Evolutionary conservation across 2,797 vertebrate species (phyloP).

Genomic region (Phoxinus dragarum): DNA sequence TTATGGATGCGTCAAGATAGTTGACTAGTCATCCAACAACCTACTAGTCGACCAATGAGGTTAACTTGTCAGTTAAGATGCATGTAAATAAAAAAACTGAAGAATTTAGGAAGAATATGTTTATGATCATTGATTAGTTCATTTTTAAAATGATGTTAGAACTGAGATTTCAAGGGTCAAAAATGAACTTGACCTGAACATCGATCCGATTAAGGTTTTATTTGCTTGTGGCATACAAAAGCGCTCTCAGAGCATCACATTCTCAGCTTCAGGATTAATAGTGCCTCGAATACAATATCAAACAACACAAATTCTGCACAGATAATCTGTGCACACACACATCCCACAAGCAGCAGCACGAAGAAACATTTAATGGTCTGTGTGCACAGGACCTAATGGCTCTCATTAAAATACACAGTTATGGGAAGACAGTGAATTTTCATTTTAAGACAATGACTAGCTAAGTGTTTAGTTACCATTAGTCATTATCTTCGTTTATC

Average conservation of each 20-base stretch:
- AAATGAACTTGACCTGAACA: neutral
- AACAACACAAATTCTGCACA: conserved; percentile 25
- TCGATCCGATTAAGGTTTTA: neutral
- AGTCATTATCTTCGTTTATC: conserved; percentile 61
- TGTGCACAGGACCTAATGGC: conserved; percentile 71
- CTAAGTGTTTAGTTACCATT: conserved; percentile 59
- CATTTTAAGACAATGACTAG: conserved; percentile 66
- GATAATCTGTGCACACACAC: conserved; percentile 40
- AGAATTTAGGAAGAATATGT: neutral
- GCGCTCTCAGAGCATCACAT: conserved; percentile 23
- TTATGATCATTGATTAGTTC: neutral
- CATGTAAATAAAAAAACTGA: neutral
- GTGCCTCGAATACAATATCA: neutral
- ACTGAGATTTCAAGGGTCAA: neutral
- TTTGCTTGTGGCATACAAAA: neutral
- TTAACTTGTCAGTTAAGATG: neutral
- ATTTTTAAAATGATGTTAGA: neutral
- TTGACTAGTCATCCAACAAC: neutral
- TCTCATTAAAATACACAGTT: conserved; percentile 77
- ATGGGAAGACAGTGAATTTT: conserved; percentile 67
- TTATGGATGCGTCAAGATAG: neutral
- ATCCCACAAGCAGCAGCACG: conserved; percentile 38
- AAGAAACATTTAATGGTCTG: conserved; percentile 57
- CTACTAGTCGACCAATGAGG: neutral
- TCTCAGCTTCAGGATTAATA: conserved; percentile 11